Base-by-base conservation (phyloP, 2,797 vertebrate genomes). In the Botia almorhae region DNA sequence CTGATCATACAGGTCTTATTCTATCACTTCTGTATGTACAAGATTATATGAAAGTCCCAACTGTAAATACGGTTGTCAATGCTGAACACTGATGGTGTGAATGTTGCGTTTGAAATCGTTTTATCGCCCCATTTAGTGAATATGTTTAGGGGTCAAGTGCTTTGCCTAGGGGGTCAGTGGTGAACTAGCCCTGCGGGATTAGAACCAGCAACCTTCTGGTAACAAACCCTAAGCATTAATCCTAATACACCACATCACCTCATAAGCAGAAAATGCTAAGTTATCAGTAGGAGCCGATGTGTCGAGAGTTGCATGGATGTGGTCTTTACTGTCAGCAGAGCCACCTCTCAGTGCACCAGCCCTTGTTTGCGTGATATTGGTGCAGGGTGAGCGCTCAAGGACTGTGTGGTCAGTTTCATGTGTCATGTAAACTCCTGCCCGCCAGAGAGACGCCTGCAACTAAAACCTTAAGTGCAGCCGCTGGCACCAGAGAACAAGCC, bases 391-490 rank as follows among this genome's bases (percentile, higher is more conserved):
- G 65, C 23, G 82, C 84, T 86, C 81, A 83, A 87, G 87, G 83
- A 79, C 81, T 81, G 64, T 73, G 80, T 83, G 78, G 88, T 85
- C 76, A 76, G 91, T 87, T 90, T 92, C 90, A 83, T 90, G 85
- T 93, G 89, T 93, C 92, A 88, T 78, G 83, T 81, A 88, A 91
- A 90, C 91, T 87, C 82, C 83, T 88, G 83, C 86, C 91, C 91
- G 92, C 91, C 92, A 93, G 92, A 91, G 90, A 48, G 48, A 83
- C 63, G 89, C 92, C 92, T 85, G 92, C 93, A 94, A 93, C 92
- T 91, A 89, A 93, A 90, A 89, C 89, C 89, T 76, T 91, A 93
- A 93, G 91, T 91, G 91, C 92, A 90, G 88, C 87, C 81, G 86
- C 76, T 83, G 85, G 91, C 90, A 89, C 87, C 92, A 88, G 90